These are phyloP conservation scores for Malacoraja senta DNA, from an alignment of 2,797 vertebrate genomes.

Conservation along the genomic window DNA sequence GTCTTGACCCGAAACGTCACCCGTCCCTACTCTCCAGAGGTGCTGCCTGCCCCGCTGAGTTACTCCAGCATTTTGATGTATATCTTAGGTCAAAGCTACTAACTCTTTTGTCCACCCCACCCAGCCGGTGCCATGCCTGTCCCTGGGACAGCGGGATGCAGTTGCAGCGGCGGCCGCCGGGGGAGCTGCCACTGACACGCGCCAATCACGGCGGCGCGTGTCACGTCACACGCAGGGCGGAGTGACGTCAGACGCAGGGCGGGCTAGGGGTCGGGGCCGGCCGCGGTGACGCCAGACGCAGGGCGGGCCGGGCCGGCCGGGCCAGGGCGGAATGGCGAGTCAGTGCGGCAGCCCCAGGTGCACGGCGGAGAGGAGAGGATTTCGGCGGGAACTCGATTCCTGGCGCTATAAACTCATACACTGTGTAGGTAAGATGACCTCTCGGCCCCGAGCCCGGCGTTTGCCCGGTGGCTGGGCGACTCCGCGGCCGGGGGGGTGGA, in stretches of 20 bases:
- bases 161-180: background rate
- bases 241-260: too few relatives aligned
- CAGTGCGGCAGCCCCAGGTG: conserved; percentile 88
- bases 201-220: conserved; percentile 58
- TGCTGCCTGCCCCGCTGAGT: too few relatives aligned
- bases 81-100: background rate
- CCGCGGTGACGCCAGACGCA: conserved; percentile 68
- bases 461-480: conserved; percentile 40
- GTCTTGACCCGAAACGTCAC: too few relatives aligned
- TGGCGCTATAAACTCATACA: conserved; percentile 92
- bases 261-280: too few relatives aligned
- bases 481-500: background rate
- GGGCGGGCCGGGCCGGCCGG: conserved; percentile 56
- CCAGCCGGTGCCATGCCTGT: background rate
- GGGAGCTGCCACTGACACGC: conserved; percentile 49
- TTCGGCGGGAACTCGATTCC: conserved; percentile 94
- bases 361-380: conserved; percentile 87
- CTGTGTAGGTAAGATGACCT: conserved; percentile 78
- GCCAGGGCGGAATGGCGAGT: conserved; percentile 89
- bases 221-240: conserved; percentile 39
- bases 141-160: background rate
- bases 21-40: too few relatives aligned
- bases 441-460: background rate
- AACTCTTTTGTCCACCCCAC: background rate
- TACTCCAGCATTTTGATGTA: too few relatives aligned